Evolutionary conservation across 2,888 invertebrate genomes (phyloP).

Genomic region (Cosmorhoe ocellata): DNA sequence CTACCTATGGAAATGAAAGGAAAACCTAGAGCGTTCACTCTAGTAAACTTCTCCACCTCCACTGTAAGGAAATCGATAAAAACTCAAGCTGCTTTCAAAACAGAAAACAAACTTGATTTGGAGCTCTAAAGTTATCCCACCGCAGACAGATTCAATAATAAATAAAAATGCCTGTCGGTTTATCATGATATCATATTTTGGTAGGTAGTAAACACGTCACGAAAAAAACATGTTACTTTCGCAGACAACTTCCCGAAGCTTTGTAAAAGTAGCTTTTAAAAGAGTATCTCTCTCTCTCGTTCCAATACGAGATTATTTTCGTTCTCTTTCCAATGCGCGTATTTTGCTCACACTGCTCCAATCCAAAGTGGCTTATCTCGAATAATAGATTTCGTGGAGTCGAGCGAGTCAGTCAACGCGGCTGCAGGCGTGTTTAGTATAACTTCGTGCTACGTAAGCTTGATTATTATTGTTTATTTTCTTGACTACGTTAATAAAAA

Average conservation of each 20-base stretch:
- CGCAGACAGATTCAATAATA: too few species aligned
- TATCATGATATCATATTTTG: slow-evolving; percentile 67
- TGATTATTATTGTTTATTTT: slow-evolving; percentile 28
- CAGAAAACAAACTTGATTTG: too few species aligned
- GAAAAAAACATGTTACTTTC: slow-evolving; percentile 41
- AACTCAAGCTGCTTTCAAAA: too few species aligned
- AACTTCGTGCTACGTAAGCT: slow-evolving; percentile 32
- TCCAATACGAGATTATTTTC: slow-evolving; percentile 45
- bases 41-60: too few species aligned
- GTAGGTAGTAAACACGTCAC: slow-evolving; percentile 65
- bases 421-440: slow-evolving; percentile 38
- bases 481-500: slow-evolving; percentile 20
- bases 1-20: too few species aligned
- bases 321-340: slow-evolving; percentile 49
- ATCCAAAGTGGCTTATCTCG: slow-evolving; percentile 43
- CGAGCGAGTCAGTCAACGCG: slow-evolving; percentile 43
- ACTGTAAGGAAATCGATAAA: too few species aligned
- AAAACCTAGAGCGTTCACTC: too few species aligned
- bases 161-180: slow-evolving; percentile 38
- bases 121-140: too few species aligned
- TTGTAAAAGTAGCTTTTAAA: slow-evolving; percentile 27
- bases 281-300: slow-evolving; percentile 46
- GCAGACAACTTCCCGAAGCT: slow-evolving; percentile 19
- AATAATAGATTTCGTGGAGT: slow-evolving; percentile 42
- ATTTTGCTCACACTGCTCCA: slow-evolving; percentile 24